Base-by-base conservation (phyloP, 2,113 vertebrate genomes). In the Perccottus glenii region DNA sequence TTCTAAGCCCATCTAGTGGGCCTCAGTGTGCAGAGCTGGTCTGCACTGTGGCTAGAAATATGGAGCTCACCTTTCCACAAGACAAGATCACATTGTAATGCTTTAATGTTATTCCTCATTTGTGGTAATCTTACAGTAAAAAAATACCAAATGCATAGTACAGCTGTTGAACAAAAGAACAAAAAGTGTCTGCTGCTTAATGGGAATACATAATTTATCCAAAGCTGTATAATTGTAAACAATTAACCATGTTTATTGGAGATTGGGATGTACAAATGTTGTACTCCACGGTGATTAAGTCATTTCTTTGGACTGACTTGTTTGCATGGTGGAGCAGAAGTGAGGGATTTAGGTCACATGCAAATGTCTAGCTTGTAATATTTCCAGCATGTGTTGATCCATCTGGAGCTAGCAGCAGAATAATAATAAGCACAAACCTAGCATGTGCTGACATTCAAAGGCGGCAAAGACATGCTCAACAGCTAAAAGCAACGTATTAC, bases 351-450 rank as follows among this genome's bases (percentile, higher is more conserved):
- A 84, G 92, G 91, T 93, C 92, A 93, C 79, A 93, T 87, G 90
- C 88, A 91, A 91, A 92, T 87, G 80, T 88, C 84, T 87, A 83
- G 82, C 79, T 89, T 87, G 80, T 89, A 82, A 85, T 88, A 87
- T 87, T 90, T 91, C 83, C 87, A 91, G 89, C 92, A 93, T 93
- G 90, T 92, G 90, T 92, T 90, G 82, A 90, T 91, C 92, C 92
- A 93, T 93, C 92, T 93, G 92, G 90, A 92, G 86, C 80, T 83
- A 35, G 48, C 70, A 82, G 80, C 81, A 67, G 83, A 86, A 90
- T 88, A 83, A 89, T 87, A 85, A 91, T 87, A 80, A 87, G 86
- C 84, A 91, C 91, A 90, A 87, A 88, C 78, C 66, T 71, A 84
- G 88, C 88, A 90, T 88, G 88, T 88, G 89, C 70, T 64, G n/a